These are phyloP conservation scores for Aelia acuminata DNA, from an alignment of 2,888 invertebrate species.

Conservation along the genomic window DNA sequence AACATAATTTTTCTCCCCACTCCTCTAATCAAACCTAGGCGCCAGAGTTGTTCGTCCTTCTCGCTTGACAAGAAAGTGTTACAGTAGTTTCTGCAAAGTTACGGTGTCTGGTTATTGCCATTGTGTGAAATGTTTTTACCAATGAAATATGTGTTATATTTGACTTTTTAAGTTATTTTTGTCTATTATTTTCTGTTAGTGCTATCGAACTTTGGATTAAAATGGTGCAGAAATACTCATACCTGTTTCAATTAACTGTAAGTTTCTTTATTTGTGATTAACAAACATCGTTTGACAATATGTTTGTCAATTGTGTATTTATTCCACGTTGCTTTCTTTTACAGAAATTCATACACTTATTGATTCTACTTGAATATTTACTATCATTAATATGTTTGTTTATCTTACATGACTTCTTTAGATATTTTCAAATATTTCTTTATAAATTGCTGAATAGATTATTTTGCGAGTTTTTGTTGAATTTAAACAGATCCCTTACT, in stretches of 20 bases:
- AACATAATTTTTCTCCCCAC: neutral
- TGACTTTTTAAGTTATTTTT: neutral
- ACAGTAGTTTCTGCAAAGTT: neutral
- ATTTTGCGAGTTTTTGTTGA: neutral
- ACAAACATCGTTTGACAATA: neutral
- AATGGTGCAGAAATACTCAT: neutral
- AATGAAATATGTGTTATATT: neutral
- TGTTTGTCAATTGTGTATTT: neutral
- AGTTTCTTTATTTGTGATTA: neutral
- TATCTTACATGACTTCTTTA: neutral
- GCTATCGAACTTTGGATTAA: neutral
- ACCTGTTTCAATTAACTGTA: neutral
- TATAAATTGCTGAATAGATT: neutral
- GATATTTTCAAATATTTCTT: neutral
- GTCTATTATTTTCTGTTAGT: neutral
- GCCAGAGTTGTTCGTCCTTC: neutral
- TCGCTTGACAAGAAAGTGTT: conserved; percentile 24
- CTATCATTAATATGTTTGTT: neutral
- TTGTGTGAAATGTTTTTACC: neutral
- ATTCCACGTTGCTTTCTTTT: neutral
- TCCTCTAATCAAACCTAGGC: neutral
- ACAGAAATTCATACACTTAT: neutral
- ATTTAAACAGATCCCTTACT: neutral
- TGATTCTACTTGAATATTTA: neutral
- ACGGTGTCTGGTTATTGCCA: neutral